These are phyloP conservation scores for Drosophila kepulauana DNA, from an alignment of 1,140 invertebrate species.

Conservation along the genomic window DNA sequence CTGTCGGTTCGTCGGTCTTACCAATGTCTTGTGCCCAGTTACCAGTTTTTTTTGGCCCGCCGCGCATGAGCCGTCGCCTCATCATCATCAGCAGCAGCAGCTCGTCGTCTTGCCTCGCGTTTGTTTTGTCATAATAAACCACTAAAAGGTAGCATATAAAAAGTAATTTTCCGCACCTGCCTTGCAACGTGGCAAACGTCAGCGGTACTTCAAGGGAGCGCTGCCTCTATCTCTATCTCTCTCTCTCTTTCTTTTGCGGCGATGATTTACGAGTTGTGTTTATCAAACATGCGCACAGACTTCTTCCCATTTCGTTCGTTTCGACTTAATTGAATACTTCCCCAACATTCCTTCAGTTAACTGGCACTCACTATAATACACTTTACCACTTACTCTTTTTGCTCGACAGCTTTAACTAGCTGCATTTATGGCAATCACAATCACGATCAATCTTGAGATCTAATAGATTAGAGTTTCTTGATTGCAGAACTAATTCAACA, in stretches of 20 bases:
- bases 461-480: not conserved
- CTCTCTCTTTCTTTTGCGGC: not conserved
- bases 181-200: slow-evolving; percentile 57
- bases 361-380: not conserved
- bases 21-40: slow-evolving; percentile 6
- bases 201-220: slow-evolving; percentile 76
- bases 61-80: slow-evolving; percentile 68
- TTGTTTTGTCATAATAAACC: slow-evolving; percentile 82
- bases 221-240: not conserved
- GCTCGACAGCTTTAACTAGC: not conserved
- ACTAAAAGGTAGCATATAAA: slow-evolving; percentile 82
- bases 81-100: not conserved
- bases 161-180: slow-evolving; percentile 84
- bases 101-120: slow-evolving; percentile 36
- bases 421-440: not conserved
- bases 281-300: slow-evolving; percentile 60
- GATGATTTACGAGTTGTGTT: slow-evolving; percentile 69
- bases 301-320: slow-evolving; percentile 53
- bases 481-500: not conserved
- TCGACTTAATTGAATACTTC: slow-evolving; percentile 65
- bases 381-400: not conserved
- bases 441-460: not conserved
- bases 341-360: slow-evolving; percentile 3
- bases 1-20: slow-evolving; percentile 20
- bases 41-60: slow-evolving; percentile 26